Evolutionary conservation across 2,113 vertebrate species (phyloP).

Genomic region (Chaetodon trifascialis): DNA sequence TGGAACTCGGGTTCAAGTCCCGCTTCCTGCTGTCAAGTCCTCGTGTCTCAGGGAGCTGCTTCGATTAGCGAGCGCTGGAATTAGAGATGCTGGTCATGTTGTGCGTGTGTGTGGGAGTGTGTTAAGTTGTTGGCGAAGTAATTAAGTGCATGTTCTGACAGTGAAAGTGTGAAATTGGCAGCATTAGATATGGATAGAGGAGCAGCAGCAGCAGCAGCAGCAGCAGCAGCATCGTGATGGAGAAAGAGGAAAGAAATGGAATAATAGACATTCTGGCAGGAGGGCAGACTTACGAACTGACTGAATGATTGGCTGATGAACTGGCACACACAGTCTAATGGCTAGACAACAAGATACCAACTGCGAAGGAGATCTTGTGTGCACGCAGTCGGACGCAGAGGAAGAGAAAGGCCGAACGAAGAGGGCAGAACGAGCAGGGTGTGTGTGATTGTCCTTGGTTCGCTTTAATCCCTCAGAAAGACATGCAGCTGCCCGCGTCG

Average conservation of each 20-base stretch:
- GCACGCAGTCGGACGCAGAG: not conserved
- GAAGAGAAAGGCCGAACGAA: not conserved
- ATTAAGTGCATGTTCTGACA: slow-evolving; percentile 67
- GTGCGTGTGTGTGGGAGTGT: slow-evolving; percentile 17
- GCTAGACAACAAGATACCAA: slow-evolving; percentile 10
- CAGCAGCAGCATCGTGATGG: slow-evolving; percentile 22
- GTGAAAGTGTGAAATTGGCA: slow-evolving; percentile 67
- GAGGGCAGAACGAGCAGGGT: not conserved
- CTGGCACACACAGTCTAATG: slow-evolving; percentile 25
- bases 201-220: not conserved
- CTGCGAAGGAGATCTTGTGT: not conserved
- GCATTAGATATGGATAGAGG: slow-evolving; percentile 37
- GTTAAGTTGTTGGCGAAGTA: slow-evolving; percentile 41
- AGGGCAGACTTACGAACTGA: slow-evolving; percentile 13
- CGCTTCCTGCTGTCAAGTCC: not conserved
- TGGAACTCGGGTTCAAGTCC: slow-evolving; percentile 10
- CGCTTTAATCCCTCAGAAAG: slow-evolving; percentile 48
- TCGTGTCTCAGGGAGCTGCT: not conserved
- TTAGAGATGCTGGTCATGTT: slow-evolving; percentile 19
- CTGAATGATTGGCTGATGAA: slow-evolving; percentile 46
- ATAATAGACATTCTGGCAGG: slow-evolving; percentile 45
- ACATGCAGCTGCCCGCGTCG: slow-evolving; percentile 32
- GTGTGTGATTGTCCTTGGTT: slow-evolving; percentile 33
- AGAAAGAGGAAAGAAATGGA: slow-evolving; percentile 36
- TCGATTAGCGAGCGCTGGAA: slow-evolving; percentile 38